phyloP scores from a whole-genome alignment of 2,113 vertebrate genomes.

The Colossoma macropomum region DNA sequence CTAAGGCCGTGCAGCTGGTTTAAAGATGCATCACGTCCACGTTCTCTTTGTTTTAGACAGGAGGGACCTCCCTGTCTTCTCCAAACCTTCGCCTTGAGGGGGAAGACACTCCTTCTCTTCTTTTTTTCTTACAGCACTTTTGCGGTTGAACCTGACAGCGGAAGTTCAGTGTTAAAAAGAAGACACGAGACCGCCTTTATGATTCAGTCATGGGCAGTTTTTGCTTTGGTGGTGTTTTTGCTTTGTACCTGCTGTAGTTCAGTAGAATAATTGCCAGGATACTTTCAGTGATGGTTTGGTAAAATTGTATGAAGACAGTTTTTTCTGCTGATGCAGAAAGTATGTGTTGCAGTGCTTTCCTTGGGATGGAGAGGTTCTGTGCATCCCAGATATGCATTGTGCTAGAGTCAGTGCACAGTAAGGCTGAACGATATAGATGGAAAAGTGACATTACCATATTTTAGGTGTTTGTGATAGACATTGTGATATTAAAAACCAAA shows the following conservation, averaged over 20 bases:
- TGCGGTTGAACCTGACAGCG: not conserved
- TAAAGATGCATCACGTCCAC: conserved; percentile 2
- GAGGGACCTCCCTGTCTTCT: not conserved
- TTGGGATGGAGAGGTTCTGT: too few relatives aligned
- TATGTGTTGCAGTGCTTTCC: too few relatives aligned
- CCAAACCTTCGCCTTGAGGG: not conserved
- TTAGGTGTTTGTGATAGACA: too few relatives aligned
- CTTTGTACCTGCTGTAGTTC: too few relatives aligned
- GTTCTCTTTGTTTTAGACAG: conserved; percentile 14
- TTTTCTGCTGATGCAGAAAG: not conserved
- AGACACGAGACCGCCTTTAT: not conserved
- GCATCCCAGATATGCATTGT: too few relatives aligned
- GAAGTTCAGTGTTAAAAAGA: not conserved
- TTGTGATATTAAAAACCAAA: too few relatives aligned
- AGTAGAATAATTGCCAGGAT: not conserved
- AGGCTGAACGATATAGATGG: too few relatives aligned
- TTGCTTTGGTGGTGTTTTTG: not conserved
- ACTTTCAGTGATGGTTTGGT: not conserved
- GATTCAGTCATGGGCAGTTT: not conserved
- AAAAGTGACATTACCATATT: too few relatives aligned
- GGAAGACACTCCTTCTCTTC: not conserved
- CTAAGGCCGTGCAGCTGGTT: conserved; percentile 45
- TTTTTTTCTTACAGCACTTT: not conserved
- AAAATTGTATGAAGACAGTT: not conserved
- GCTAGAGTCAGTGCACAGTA: too few relatives aligned